A percentile compares a stretch with the other conserved stretches of the same genome.
These are phyloP conservation scores for Dryas iulia DNA, from an alignment of 1,140 invertebrate species.

Conservation along the genomic window DNA sequence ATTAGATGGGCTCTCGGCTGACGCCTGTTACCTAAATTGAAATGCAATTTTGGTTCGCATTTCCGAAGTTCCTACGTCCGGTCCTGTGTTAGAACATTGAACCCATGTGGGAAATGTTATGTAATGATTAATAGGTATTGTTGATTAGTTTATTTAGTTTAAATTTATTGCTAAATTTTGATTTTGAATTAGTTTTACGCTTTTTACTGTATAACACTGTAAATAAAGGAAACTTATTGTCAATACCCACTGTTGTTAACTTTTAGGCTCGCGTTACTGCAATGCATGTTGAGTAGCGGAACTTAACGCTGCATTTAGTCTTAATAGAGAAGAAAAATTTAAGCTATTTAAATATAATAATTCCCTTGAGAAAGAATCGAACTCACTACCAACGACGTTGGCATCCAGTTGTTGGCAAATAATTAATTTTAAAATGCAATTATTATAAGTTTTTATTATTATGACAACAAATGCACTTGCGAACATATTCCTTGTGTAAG, in stretches of 20 bases:
- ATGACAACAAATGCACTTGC: neutral
- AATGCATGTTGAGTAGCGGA: too few species aligned
- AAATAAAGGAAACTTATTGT: too few species aligned
- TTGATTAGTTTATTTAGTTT: neutral
- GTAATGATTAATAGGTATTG: neutral
- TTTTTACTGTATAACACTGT: too few species aligned
- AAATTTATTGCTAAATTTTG: neutral
- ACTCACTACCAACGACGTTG: too few species aligned
- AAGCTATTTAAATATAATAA: too few species aligned
- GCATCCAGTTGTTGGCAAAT: too few species aligned
- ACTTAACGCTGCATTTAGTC: too few species aligned
- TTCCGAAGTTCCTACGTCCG: constrained; percentile 53
- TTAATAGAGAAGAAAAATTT: too few species aligned
- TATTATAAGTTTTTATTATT: neutral
- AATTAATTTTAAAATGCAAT: neutral
- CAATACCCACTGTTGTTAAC: too few species aligned
- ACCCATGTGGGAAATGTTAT: constrained; percentile 20
- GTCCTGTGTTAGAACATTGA: constrained; percentile 38
- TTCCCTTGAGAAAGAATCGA: too few species aligned
- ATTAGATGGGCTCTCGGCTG: constrained; percentile 31
- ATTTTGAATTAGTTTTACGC: too few species aligned
- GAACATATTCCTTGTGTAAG: neutral
- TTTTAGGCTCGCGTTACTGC: too few species aligned
- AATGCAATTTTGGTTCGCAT: constrained; percentile 67
- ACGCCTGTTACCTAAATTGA: constrained; percentile 42